Evolutionary conservation across 1,140 invertebrate genomes (phyloP).

Genomic region (Patella vulgata): DNA sequence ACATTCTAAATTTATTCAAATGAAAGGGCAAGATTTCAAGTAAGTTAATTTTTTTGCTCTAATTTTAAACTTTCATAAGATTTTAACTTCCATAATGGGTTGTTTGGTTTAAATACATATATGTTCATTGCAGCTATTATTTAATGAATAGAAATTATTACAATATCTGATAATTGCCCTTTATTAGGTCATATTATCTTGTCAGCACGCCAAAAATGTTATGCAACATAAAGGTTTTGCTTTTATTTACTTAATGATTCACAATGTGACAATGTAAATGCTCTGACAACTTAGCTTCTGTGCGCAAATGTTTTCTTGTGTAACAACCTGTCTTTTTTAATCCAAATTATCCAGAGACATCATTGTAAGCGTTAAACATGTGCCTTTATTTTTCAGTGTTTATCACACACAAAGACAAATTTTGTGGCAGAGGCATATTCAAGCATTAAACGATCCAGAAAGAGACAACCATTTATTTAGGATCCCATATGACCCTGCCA

Average conservation of each 20-base stretch:
- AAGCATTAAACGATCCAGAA: slow-evolving; percentile 46
- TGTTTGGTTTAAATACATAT: not conserved
- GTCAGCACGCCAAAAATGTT: no score
- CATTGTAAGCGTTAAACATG: no score
- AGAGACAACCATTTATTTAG: slow-evolving; percentile 57
- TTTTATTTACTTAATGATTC: no score
- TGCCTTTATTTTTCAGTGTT: slow-evolving; percentile 46
- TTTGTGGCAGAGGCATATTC: slow-evolving; percentile 43
- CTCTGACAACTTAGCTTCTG: no score
- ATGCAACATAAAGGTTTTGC: no score
- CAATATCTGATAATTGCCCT: no score
- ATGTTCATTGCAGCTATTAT: not conserved
- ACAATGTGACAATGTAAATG: no score
- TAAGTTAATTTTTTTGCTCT: slow-evolving; percentile 38
- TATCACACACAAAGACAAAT: slow-evolving; percentile 49
- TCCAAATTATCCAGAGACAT: no score
- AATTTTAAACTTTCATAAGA: not conserved
- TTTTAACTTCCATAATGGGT: not conserved
- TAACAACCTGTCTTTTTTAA: no score
- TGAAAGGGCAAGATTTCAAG: slow-evolving; percentile 63
- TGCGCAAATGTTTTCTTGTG: no score
- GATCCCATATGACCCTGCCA: slow-evolving; percentile 37
- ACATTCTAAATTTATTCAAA: slow-evolving; percentile 45
- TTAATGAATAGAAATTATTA: not conserved
- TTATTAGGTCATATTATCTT: no score